These are phyloP conservation scores for Cerastis rubricosa DNA, from an alignment of 2,888 invertebrate species.

Conservation along the genomic window DNA sequence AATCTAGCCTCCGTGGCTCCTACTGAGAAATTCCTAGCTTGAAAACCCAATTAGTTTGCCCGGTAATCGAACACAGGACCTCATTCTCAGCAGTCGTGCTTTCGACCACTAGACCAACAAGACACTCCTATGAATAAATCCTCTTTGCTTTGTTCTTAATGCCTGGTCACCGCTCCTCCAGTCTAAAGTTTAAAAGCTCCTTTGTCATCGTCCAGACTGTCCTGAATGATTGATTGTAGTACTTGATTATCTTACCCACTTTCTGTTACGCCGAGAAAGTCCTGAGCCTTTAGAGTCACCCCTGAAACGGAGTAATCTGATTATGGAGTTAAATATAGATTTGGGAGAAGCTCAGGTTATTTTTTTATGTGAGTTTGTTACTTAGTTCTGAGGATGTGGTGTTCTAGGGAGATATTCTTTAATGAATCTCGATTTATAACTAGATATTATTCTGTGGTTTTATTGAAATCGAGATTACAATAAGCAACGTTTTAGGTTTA, in stretches of 20 bases:
- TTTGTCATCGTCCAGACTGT: conserved; percentile 49
- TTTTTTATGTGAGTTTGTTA: conserved; percentile 17
- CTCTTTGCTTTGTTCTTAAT: neutral
- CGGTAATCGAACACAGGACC: too few relatives aligned
- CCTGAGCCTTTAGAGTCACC: conserved; percentile 33
- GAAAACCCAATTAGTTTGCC: too few relatives aligned
- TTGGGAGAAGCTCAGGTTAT: conserved; percentile 16
- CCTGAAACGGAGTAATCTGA: conserved; percentile 49
- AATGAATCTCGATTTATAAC: conserved; percentile 1
- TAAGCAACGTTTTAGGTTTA: neutral
- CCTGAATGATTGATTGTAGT: conserved; percentile 63
- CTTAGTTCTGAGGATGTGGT: neutral
- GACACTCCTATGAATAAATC: neutral
- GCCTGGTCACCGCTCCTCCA: conserved; percentile 28
- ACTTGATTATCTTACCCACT: conserved; percentile 49
- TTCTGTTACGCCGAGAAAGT: conserved; percentile 29
- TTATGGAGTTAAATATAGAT: conserved; percentile 47
- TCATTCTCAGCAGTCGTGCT: too few relatives aligned
- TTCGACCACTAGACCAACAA: too few relatives aligned
- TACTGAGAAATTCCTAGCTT: too few relatives aligned
- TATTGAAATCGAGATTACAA: neutral
- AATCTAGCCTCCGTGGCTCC: too few relatives aligned
- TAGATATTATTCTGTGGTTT: conserved; percentile 4
- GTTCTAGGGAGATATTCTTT: neutral
- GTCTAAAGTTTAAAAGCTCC: conserved; percentile 57